phyloP scores from a whole-genome alignment of 2,888 invertebrate genomes.

The Chirona hameri region DNA sequence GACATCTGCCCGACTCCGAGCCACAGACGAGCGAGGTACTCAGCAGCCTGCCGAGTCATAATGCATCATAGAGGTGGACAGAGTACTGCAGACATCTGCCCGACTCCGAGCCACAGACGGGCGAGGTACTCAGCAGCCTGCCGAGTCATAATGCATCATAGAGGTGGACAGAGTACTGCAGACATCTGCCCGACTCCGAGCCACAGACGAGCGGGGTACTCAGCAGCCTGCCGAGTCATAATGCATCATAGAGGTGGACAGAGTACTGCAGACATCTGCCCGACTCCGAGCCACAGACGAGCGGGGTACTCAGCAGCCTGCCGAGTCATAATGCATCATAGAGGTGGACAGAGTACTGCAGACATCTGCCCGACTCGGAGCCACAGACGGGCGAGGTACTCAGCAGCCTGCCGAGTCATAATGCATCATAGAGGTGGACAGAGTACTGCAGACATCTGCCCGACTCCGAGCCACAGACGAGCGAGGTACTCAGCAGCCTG shows the following conservation, averaged over 20 bases:
- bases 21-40: too few relatives aligned
- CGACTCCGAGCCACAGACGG: too few relatives aligned
- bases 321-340: background rate
- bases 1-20: slow-evolving; percentile 40
- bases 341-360: background rate
- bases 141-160: background rate
- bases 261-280: slow-evolving; percentile 41
- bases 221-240: too few relatives aligned
- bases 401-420: background rate
- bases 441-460: too few relatives aligned
- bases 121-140: too few relatives aligned
- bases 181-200: too few relatives aligned
- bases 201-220: too few relatives aligned
- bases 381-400: background rate
- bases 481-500: too few relatives aligned
- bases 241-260: slow-evolving; percentile 45
- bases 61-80: background rate
- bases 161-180: too few relatives aligned
- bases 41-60: background rate
- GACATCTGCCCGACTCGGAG: slow-evolving; percentile 40
- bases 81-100: too few relatives aligned
- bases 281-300: background rate
- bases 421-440: background rate
- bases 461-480: too few relatives aligned
- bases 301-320: background rate